Evolutionary conservation across 2,113 vertebrate genomes (phyloP), one percentile per base, ranked within the genome.

Genomic region (Antidorcas marsupialis): DNA sequence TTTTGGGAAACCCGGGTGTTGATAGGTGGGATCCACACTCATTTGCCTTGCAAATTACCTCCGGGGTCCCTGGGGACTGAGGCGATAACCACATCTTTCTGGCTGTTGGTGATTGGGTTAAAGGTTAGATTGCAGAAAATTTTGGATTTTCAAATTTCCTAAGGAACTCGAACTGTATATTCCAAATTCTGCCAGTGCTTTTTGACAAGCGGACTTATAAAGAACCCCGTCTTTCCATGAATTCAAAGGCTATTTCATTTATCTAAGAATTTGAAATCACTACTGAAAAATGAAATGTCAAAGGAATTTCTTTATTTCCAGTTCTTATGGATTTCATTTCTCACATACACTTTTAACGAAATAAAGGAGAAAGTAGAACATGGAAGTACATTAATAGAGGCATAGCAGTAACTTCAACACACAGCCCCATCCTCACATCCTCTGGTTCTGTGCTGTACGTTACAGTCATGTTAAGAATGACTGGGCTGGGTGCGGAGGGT

Each of bases 1-100:
- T 45, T 45, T 45, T 6, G 43, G 43, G 43, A 45, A 45, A 45
- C 43, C 43, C 7, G 43, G 43, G 43, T 45, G 43, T 45, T 45
- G 6, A 45, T 53, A 53, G 53, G 53, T 53, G 52, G 52, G 16
- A 19, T 19, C 6, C 52, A 7, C 52, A 53, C 6, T 53, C 52
- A 36, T 52, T 47, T 11, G 45, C 45, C 45, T 47, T 47, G 45
- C 45, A 47, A 11, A 53, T 53, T 53, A 45, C 16, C 52, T 45
- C 39, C 1, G 52, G 52, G 2, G 52, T 19, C 17, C 16, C 52
- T 19, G 52, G 52, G 17, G 2, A 7, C 17, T 19, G 16, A 53
- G 6, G 17, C 7, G 6, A 21, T 19, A 1, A 7, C 2, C 0
- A 0, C 17, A 53, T 53, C 15, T 81, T 60, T 74, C 30, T 81